Percentiles rank a stretch among this genome's conserved stretches.
phyloP scores from a whole-genome alignment of 2,113 vertebrate species.

The Neogobius melanostomus region DNA sequence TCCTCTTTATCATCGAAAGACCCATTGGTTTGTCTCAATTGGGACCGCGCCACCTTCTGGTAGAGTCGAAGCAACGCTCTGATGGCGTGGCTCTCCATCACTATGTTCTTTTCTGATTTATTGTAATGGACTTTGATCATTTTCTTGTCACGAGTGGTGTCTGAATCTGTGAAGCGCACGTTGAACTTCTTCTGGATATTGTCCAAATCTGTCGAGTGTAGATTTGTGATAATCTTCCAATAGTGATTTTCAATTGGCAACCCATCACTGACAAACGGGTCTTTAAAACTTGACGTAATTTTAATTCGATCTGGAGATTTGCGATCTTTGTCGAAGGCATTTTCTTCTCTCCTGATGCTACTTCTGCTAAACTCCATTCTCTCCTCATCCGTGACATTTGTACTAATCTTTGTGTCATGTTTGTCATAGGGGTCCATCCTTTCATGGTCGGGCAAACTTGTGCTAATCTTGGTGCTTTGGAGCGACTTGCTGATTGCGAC shows the following conservation, averaged over 20 bases:
- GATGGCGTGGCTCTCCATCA: slow-evolving; percentile 58
- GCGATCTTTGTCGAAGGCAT: neutral
- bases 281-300: slow-evolving; percentile 33
- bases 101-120: neutral
- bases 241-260: slow-evolving; percentile 21
- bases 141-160: neutral
- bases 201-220: accelerated
- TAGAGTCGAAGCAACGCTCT: slow-evolving; percentile 60
- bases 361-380: no score
- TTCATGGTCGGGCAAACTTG: accelerated
- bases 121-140: slow-evolving; percentile 11
- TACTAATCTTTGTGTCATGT: neutral
- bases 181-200: slow-evolving; percentile 52
- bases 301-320: neutral
- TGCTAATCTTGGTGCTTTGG: neutral
- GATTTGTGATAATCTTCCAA: slow-evolving; percentile 38
- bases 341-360: neutral
- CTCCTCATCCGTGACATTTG: no score
- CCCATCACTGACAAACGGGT: slow-evolving; percentile 10
- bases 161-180: slow-evolving; percentile 32
- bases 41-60: slow-evolving; percentile 41
- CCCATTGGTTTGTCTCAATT: accelerated
- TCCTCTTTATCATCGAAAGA: neutral
- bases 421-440: neutral
- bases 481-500: accelerated